phyloP scores from a whole-genome alignment of 2,888 invertebrate species.

The Frankliniella fusca region DNA sequence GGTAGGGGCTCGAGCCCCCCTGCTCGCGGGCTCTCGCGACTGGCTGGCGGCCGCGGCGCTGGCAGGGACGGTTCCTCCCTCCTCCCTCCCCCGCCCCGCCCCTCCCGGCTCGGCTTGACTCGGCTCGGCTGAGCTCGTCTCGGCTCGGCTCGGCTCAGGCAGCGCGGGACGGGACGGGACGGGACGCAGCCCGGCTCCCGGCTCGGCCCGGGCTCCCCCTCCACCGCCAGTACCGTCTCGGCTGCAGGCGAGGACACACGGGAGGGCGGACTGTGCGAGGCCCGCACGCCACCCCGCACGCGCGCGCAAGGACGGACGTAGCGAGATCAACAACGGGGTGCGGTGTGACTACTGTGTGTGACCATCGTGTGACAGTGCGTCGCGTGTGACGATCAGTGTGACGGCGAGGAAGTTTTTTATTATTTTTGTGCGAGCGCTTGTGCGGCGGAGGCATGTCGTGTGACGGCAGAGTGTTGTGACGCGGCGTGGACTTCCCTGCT shows the following conservation, averaged over 20 bases:
- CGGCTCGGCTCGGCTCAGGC: slow-evolving; percentile 3
- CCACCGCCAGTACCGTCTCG: slow-evolving; percentile 24
- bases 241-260: background rate
- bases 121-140: slow-evolving; percentile 25
- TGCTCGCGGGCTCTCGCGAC: background rate
- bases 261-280: background rate
- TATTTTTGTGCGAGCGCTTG: background rate
- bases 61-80: slow-evolving; percentile 36
- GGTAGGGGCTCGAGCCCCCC: background rate
- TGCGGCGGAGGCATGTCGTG: background rate
- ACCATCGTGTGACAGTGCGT: background rate
- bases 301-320: background rate
- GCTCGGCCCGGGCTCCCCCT: slow-evolving; percentile 28
- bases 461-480: background rate
- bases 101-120: slow-evolving; percentile 42
- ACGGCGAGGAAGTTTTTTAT: background rate
- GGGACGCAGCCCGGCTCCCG: slow-evolving; percentile 10
- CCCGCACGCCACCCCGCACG: slow-evolving; percentile 5
- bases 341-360: no score
- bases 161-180: background rate
- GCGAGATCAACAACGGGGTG: slow-evolving; percentile 6
- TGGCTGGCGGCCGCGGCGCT: background rate
- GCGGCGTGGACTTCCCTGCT: background rate
- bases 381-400: background rate
- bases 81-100: slow-evolving; percentile 41